A percentile compares a stretch with the other conserved stretches of the same genome.
These are phyloP conservation scores for Porites lutea DNA, from an alignment of 64 coral and sea anemone species.

Conservation along the genomic window DNA sequence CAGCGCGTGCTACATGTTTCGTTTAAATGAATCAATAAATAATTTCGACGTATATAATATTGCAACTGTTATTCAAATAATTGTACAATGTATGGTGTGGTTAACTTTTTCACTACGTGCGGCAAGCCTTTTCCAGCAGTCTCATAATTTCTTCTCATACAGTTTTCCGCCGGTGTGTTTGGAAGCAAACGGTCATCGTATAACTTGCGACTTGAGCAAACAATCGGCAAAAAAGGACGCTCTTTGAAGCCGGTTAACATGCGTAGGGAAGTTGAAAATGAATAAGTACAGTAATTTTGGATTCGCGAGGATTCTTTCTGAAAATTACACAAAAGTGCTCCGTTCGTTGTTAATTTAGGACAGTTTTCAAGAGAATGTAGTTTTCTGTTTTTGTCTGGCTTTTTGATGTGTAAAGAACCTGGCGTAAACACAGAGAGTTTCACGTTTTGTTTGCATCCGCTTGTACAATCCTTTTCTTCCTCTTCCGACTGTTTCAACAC, in stretches of 20 bases:
- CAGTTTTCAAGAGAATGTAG: neutral
- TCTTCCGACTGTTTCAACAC: slow-evolving; percentile 32
- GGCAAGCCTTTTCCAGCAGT: neutral
- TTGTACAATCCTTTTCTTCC: neutral
- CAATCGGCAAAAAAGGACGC: slow-evolving; percentile 25
- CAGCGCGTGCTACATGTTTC: too few relatives aligned
- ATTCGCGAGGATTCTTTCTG: neutral
- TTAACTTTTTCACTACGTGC: neutral
- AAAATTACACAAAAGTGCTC: neutral
- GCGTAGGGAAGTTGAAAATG: neutral
- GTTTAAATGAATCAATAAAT: too few relatives aligned
- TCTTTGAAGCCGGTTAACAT: slow-evolving; percentile 10
- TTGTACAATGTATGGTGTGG: slow-evolving; percentile 78
- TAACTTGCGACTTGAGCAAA: slow-evolving; percentile 41
- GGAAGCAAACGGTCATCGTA: slow-evolving; percentile 80
- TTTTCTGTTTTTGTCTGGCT: neutral
- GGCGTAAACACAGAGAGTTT: neutral
- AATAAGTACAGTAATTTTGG: slow-evolving; percentile 2
- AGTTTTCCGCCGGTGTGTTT: neutral
- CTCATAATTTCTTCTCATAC: neutral
- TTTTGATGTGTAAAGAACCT: neutral
- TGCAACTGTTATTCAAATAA: slow-evolving; percentile 58
- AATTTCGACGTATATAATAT: too few relatives aligned
- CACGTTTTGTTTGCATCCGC: neutral
- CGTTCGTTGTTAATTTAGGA: neutral